These are phyloP conservation scores for Drosophila picticornis DNA, from an alignment of 2,888 invertebrate species.

Conservation along the genomic window DNA sequence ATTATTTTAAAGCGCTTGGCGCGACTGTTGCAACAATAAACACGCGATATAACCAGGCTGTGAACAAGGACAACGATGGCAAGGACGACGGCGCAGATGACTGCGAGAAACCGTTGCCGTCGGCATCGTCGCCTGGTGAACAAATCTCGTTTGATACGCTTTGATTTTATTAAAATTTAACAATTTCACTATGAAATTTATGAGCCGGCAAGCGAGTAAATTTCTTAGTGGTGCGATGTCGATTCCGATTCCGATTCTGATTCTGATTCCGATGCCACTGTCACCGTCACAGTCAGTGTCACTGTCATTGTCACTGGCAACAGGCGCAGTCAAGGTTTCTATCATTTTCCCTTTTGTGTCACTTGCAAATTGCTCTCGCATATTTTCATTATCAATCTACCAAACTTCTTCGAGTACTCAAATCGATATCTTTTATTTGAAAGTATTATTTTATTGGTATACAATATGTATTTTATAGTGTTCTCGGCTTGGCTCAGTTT, in stretches of 20 bases:
- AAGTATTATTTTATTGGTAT: background rate
- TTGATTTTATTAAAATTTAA: conserved; percentile 81
- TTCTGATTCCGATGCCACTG: background rate
- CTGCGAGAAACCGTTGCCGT: conserved; percentile 24
- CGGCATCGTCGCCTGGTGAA: conserved; percentile 67
- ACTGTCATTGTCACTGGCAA: background rate
- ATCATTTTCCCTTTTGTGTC: conserved; percentile 23
- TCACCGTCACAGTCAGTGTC: background rate
- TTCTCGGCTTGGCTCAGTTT: background rate
- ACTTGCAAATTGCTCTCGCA: conserved; percentile 9
- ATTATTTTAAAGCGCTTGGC: conserved; percentile 76
- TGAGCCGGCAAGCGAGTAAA: conserved; percentile 54
- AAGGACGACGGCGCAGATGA: conserved; percentile 51
- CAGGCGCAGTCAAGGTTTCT: conserved; percentile 4
- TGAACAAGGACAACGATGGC: conserved; percentile 77
- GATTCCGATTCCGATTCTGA: background rate
- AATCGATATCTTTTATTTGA: background rate
- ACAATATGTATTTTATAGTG: too few relatives aligned
- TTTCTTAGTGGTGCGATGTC: conserved; percentile 14
- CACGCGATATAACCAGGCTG: conserved; percentile 80
- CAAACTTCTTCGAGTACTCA: background rate
- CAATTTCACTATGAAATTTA: conserved; percentile 78
- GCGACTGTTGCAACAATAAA: conserved; percentile 80
- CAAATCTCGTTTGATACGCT: conserved; percentile 81
- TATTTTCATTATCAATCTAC: conserved; percentile 3